Evolutionary conservation across 2,888 invertebrate genomes (phyloP), one percentile per base, ranked within the genome.

Genomic region (Cephus sareptanus): DNA sequence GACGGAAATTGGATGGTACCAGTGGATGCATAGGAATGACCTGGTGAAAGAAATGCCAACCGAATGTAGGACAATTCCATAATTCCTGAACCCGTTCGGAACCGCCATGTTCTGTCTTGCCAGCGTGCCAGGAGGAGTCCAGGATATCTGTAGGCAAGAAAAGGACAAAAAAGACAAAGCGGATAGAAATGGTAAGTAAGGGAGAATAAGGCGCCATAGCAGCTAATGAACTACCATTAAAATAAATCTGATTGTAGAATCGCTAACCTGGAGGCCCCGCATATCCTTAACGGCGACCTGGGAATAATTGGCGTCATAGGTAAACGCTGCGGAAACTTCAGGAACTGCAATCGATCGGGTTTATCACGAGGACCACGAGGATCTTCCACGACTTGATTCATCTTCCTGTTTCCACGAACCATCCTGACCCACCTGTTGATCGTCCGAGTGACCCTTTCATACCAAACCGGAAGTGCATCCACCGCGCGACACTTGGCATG

Each of bases 191-290:
- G 71, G 71, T 30, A 15, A 34, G 71, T 33, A 34, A 34, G 31
- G 30, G 71, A 34, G 71, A 71, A 34, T 31, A 71, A 34, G 71
- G 71, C 71, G 71, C 71, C 33, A 71, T 34, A 13, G 33, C 33
- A 71, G 71, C 34, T 71, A 71, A 71, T 71, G 71, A 71, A 71
- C 71, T 71, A 34, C 33, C 71, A 34, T 71, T 71, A 71, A 71
- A 71, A 71, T 71, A 71, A 71, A 71, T 71, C 71, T 71, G 71
- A 71, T 71, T 33, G 71, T 71, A 71, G 31, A 34, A 71, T 71
- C 71, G 71, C 56, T 23, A 56, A 56, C 56, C 56, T 9, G 56
- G 56, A 56, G 56, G 23, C 6, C 56, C 9, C 23, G 2, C 35
- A 1, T 2, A 56, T 56, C 56, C 23, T 23, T 56, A 56, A 56